Base-by-base conservation (phyloP, 2,113 vertebrate species). In the Eurypyga helias region DNA sequence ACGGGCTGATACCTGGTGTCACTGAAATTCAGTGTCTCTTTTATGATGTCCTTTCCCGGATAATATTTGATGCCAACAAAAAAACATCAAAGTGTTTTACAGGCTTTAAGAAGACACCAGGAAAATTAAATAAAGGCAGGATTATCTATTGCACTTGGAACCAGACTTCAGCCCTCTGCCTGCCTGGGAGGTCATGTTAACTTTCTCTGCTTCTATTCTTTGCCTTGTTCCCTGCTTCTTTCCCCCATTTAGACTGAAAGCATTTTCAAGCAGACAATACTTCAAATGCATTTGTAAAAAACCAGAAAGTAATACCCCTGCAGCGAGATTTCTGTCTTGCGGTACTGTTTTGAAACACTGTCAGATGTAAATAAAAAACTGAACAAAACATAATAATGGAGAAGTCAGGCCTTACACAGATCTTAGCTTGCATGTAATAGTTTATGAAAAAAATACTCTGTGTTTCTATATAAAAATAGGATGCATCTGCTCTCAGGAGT, bases 341-440 rank as follows among this genome's bases (percentile, higher is more conserved):
- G 31, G 58, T 70, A 77, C 67, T 87, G 71, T 95, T 96, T 86
- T 66, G 89, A 95, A 92, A 93, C 67, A 90, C 20, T 84, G 70
- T 93, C 90, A 97, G 83, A 92, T 61, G 52, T 80, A 96, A 96
- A 92, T 77, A 96, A 92, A 79, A 93, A 90, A 58, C 13, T 20
- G 60, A 89, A 92, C 33, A 86, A 92, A 95, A 83, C 46, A 88
- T 18, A 88, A 83, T 69, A 93, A 81, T 5, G 5, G 23, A 87
- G 77, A 88, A 96, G 58, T 86, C 76, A 73, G 49, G 31, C 49
- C 28, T 88, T 69, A 86, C 24, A 70, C 36, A 89, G 34, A 77
- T 80, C 62, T 25, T 12, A 52, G 62, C 23, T 88, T 70, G 55
- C 17, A 61, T 28, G 13, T 48, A 45, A 21, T 80, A 71, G 85